Evolutionary conservation across 37 sponge, comb jelly and placozoan genomes (phyloP).

Genomic region (Petrosia ficiformis): DNA sequence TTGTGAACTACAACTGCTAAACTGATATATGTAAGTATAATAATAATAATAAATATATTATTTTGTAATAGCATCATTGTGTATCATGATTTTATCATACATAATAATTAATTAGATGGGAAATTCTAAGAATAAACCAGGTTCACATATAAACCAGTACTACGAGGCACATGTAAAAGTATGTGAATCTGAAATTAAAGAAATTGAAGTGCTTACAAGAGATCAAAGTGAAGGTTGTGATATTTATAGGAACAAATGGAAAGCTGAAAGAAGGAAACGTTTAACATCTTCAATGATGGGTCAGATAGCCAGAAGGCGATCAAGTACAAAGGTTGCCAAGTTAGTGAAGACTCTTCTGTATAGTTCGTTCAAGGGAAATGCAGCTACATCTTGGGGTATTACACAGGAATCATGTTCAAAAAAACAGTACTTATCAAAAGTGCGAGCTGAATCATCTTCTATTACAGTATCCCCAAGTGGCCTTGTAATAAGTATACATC

Average conservation of each 20-base stretch:
- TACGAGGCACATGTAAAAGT: slow-evolving; percentile 26
- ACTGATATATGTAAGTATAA: too few relatives aligned
- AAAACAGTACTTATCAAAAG: background rate
- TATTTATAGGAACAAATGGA: slow-evolving; percentile 15
- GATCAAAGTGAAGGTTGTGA: background rate
- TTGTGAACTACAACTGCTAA: too few relatives aligned
- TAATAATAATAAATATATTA: too few relatives aligned
- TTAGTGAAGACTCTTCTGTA: slow-evolving; percentile 12
- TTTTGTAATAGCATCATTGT: too few relatives aligned
- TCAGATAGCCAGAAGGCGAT: slow-evolving; percentile 17
- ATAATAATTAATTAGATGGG: too few relatives aligned
- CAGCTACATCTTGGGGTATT: background rate
- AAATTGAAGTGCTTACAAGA: slow-evolving; percentile 8
- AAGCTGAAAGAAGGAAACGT: slow-evolving; percentile 37
- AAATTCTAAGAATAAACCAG: too few relatives aligned
- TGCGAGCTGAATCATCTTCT: background rate
- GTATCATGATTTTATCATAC: too few relatives aligned
- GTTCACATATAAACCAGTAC: too few relatives aligned
- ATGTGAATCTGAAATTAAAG: background rate
- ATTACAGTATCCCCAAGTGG: background rate
- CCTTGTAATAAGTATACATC: background rate
- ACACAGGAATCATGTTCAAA: slow-evolving; percentile 8
- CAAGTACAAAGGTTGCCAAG: slow-evolving; percentile 25
- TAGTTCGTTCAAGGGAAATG: background rate
- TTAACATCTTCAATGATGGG: slow-evolving; percentile 40